Evolutionary conservation across 2,888 invertebrate genomes (phyloP), one percentile per base, ranked within the genome.

Genomic region (Polyploca ridens): DNA sequence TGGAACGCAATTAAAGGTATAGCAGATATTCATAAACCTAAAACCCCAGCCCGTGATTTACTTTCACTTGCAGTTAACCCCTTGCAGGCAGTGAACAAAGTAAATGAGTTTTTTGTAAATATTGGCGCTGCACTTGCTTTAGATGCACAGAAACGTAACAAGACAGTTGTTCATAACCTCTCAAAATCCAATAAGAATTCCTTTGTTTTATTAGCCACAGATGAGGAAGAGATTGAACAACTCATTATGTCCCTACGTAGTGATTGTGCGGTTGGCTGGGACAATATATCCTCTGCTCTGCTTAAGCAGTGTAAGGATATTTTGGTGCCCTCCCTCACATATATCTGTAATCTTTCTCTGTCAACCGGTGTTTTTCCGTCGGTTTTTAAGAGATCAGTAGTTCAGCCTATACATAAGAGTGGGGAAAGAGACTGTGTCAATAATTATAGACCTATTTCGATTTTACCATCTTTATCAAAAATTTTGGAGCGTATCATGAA

Each of bases 1-100:
- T 63, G 63, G 63, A 63, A 59, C n/a, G 59, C 63, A 11, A 60
- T 60, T n/a, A 63, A 63, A 49, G 35, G 46, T 16, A 58, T 63
- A n/a, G 49, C 35, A 60, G n/a, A 35, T n/a, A n/a, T 59, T 8
- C 33, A 59, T 35, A 33, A n/a, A 33, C 35, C n/a, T 38, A 49
- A 49, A 49, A 49, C 49, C 1, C n/a, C 49, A 49, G 16, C 49
- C 16, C 49, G 49, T 6, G 49, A 49, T 7, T 14, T 49, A 49
- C 49, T 49, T 7, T 49, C 16, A 49, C 49, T 49, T 16, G 14
- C n/a, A 0, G 14, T 16, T 49, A 49, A 8, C 49, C 49, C 49
- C n/a, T 16, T 6, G 5, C 49, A 14, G 49, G 49, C 49, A 6
- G 49, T 49, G 49, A 49, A 49, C 6, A 49, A 49, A 16, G 49